phyloP scores from a whole-genome alignment of 1,140 invertebrate genomes.

The Ephestia elutella region DNA sequence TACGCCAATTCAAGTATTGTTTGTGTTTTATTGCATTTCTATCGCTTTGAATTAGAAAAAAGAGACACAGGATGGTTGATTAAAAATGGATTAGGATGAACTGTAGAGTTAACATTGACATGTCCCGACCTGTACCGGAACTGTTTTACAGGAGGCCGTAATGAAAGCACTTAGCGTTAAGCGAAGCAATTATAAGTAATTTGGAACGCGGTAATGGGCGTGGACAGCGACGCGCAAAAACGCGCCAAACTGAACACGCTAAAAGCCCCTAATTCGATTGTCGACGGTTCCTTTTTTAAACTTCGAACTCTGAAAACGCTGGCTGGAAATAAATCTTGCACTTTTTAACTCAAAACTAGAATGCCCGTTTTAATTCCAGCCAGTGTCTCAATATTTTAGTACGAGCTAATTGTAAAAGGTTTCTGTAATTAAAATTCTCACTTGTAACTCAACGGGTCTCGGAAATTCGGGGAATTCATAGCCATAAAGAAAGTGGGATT shows the following conservation, averaged over 20 bases:
- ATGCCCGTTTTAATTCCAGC: conserved; percentile 11
- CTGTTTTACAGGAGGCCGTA: conserved; percentile 51
- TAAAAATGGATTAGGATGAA: conserved; percentile 26
- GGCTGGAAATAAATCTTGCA: conserved; percentile 21
- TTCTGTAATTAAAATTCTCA: conserved; percentile 61
- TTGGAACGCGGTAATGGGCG: conserved; percentile 65
- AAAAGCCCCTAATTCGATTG: conserved; percentile 72
- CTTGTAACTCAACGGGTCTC: conserved; percentile 27
- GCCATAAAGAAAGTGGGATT: conserved; percentile 65
- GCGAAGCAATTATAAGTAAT: conserved; percentile 74
- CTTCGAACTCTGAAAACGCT: conserved; percentile 29
- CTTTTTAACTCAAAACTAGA: conserved; percentile 3
- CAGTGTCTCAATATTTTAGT: conserved; percentile 17
- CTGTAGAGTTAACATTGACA: conserved; percentile 40
- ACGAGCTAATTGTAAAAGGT: conserved; percentile 38
- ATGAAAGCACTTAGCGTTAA: conserved; percentile 72
- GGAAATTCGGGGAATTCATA: conserved; percentile 52
- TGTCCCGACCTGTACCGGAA: conserved; percentile 34
- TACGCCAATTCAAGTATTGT: conserved; percentile 44
- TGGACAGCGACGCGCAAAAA: conserved; percentile 65
- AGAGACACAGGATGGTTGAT: conserved; percentile 8
- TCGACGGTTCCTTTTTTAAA: conserved; percentile 59
- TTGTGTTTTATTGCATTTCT: conserved; percentile 15
- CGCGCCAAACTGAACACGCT: conserved; percentile 65
- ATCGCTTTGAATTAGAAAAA: neutral